Conservation (phyloP, 2,113 vertebrate species). For the Lophochroa leadbeateri region DNA sequence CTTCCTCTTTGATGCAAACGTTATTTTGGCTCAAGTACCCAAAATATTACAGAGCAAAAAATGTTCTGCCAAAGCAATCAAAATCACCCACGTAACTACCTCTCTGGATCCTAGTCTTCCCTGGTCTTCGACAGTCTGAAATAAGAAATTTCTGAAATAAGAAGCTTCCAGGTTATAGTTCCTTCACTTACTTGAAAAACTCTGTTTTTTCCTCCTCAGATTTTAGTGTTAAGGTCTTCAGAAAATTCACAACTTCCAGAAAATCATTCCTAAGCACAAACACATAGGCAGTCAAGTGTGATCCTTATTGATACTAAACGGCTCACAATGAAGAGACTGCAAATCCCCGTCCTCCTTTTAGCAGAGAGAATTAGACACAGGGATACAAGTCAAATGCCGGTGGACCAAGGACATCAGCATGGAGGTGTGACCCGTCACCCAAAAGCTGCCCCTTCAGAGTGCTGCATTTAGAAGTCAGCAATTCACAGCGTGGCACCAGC, state of each 20-base stretch:
- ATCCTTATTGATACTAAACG: background rate
- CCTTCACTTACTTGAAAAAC: conserved; percentile 93
- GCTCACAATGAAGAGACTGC: background rate
- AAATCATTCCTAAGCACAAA: conserved; percentile 89
- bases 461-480: background rate
- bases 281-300: background rate
- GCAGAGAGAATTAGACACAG: background rate
- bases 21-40: background rate
- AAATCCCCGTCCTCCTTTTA: background rate
- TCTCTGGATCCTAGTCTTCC: background rate
- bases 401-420: background rate
- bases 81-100: background rate
- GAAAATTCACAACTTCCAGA: conserved; percentile 93
- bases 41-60: background rate
- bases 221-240: conserved; percentile 93
- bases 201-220: conserved; percentile 97
- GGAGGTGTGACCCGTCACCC: background rate
- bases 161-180: background rate
- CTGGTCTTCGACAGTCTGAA: background rate
- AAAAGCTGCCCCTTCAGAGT: too few relatives aligned
- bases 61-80: background rate
- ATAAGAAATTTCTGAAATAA: background rate
- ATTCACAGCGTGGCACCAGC: rapidly evolving
- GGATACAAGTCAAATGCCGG: background rate
- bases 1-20: background rate